Conservation (phyloP, 2,888 invertebrate species). For the Phortica magna region DNA sequence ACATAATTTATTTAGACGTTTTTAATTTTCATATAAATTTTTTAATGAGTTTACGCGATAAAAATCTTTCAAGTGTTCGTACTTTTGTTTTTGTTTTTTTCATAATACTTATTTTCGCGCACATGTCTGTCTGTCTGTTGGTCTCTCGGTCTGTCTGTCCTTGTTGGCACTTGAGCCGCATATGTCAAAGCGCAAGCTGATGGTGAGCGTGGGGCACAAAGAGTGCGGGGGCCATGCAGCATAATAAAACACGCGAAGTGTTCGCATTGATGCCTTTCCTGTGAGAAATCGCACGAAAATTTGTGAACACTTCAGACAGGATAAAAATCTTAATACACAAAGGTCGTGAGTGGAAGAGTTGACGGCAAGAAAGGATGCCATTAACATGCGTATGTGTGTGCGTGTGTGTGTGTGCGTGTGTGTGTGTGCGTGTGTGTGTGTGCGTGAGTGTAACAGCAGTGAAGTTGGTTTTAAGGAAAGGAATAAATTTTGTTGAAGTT, state of each 20-base stretch:
- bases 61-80: conserved; percentile 52
- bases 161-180: conserved; percentile 22
- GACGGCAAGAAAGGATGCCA: not conserved
- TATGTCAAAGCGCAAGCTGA: conserved; percentile 37
- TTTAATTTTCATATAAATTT: conserved; percentile 67
- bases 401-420: too few species aligned
- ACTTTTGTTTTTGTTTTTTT: conserved; percentile 19
- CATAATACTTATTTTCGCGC: too few species aligned
- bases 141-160: too few species aligned
- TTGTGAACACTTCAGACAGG: conserved; percentile 55
- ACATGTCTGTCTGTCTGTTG: not conserved
- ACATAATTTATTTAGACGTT: conserved; percentile 66
- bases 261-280: conserved; percentile 77
- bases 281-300: conserved; percentile 76
- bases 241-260: conserved; percentile 66
- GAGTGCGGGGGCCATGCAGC: conserved; percentile 45
- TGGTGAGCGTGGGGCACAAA: conserved; percentile 43
- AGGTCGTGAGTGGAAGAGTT: not conserved
- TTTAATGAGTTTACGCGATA: conserved; percentile 66
- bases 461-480: too few species aligned
- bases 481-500: too few species aligned
- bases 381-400: not conserved
- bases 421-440: not conserved
- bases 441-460: too few species aligned
- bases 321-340: conserved; percentile 37